Evolutionary conservation across 2,113 vertebrate species (phyloP).

Genomic region (Lutjanus erythropterus): DNA sequence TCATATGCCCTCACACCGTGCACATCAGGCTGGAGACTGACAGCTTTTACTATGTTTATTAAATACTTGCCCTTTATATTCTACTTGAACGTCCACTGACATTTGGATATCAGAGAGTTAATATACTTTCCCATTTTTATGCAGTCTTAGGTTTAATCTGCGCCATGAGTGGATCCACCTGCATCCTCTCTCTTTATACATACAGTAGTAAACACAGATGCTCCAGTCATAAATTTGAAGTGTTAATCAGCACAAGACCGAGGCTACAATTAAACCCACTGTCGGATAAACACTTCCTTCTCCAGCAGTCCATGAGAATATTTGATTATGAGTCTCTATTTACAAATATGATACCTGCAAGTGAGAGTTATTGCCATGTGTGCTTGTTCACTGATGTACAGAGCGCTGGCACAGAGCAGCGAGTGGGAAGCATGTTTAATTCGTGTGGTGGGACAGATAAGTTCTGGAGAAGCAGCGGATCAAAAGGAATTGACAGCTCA

Average conservation of each 20-base stretch:
- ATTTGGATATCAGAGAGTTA: not conserved
- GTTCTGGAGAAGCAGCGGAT: slow-evolving; percentile 36
- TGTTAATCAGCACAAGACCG: slow-evolving; percentile 59
- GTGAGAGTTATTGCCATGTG: slow-evolving; percentile 24
- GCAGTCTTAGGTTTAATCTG: slow-evolving; percentile 28
- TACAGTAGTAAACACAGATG: slow-evolving; percentile 50
- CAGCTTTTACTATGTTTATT: no score
- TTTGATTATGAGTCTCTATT: slow-evolving; percentile 29
- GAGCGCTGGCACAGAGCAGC: not conserved
- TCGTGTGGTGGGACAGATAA: slow-evolving; percentile 30
- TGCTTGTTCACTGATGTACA: not conserved
- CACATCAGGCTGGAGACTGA: no score
- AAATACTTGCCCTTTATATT: no score
- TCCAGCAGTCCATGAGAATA: slow-evolving; percentile 25
- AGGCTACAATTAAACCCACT: slow-evolving; percentile 43
- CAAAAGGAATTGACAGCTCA: slow-evolving; percentile 43
- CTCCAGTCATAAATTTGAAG: slow-evolving; percentile 40
- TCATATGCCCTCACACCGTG: no score
- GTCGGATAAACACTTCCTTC: slow-evolving; percentile 47
- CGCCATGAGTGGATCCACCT: slow-evolving; percentile 38
- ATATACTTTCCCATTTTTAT: slow-evolving; percentile 2
- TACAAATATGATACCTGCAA: slow-evolving; percentile 33
- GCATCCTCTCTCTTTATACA: slow-evolving; percentile 16
- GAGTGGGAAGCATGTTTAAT: slow-evolving; percentile 20
- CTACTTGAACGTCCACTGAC: not conserved